Conservation (phyloP, 1,140 invertebrate genomes). For the Dendrolimus punctatus region DNA sequence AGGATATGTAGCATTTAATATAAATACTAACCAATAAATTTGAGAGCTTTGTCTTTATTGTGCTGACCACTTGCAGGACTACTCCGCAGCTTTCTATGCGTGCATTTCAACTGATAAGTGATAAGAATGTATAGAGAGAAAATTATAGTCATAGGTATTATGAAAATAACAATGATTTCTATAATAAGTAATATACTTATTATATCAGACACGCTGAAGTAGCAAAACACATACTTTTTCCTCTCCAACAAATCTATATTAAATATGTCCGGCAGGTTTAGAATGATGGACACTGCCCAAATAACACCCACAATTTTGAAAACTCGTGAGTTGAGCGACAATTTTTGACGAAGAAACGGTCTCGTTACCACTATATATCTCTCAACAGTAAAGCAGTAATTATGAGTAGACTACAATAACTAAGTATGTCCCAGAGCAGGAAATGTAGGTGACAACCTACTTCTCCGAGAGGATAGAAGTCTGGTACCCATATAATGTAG, state of each 20-base stretch:
- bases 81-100: slow-evolving; percentile 66
- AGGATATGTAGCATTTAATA: background rate
- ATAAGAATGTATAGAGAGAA: slow-evolving; percentile 88
- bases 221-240: slow-evolving; percentile 65
- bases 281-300: slow-evolving; percentile 79
- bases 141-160: slow-evolving; percentile 88
- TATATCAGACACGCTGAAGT: slow-evolving; percentile 67
- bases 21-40: slow-evolving; percentile 71
- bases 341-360: slow-evolving; percentile 83
- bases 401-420: slow-evolving; percentile 93
- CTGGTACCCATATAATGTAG: slow-evolving; percentile 87
- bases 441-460: slow-evolving; percentile 88
- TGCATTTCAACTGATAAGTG: slow-evolving; percentile 79
- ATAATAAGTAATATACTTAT: slow-evolving; percentile 80
- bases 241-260: slow-evolving; percentile 76
- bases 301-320: slow-evolving; percentile 81
- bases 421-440: slow-evolving; percentile 87
- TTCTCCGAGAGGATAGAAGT: slow-evolving; percentile 90
- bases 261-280: slow-evolving; percentile 85
- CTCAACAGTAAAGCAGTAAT: slow-evolving; percentile 88
- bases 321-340: slow-evolving; percentile 83
- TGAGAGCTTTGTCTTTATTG: slow-evolving; percentile 69
- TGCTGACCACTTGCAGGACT: slow-evolving; percentile 48
- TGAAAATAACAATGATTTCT: slow-evolving; percentile 87
- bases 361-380: slow-evolving; percentile 85